Conservation (phyloP, 2,797 vertebrate genomes). For the Enteromius viviparus region DNA sequence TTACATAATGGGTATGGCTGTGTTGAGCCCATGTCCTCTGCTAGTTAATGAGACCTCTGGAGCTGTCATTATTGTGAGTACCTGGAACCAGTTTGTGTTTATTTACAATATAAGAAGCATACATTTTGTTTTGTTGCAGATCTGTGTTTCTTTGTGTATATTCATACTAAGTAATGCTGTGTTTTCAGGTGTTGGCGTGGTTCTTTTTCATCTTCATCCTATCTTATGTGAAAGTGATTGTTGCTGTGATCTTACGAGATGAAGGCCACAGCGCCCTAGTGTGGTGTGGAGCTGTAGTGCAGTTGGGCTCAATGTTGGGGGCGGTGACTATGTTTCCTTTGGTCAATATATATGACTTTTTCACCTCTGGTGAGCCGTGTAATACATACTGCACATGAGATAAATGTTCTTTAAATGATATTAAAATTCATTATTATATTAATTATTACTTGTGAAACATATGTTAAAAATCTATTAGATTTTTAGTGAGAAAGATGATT, state of each 20-base stretch:
- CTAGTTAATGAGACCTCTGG: conserved; percentile 63
- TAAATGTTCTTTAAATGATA: background rate
- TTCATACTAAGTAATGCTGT: background rate
- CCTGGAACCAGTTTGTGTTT: background rate
- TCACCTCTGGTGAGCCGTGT: conserved; percentile 72
- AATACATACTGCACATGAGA: conserved; percentile 59
- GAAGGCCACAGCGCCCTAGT: conserved; percentile 85
- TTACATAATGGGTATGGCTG: conserved; percentile 73
- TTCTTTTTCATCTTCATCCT: conserved; percentile 79
- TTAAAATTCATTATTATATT: background rate
- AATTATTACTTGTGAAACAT: background rate
- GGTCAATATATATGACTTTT: conserved; percentile 71
- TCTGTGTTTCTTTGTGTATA: background rate
- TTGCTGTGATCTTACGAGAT: conserved; percentile 81
- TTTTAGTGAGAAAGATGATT: background rate
- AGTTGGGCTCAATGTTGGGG: conserved; percentile 84
- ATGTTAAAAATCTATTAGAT: background rate
- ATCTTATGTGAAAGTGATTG: conserved; percentile 86
- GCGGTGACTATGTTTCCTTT: conserved; percentile 83
- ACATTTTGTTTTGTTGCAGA: accelerated
- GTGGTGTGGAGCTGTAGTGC: conserved; percentile 86
- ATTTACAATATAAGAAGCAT: background rate
- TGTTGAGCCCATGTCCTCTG: conserved; percentile 73
- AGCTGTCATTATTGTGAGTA: conserved; percentile 69
- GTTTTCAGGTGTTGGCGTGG: conserved; percentile 80